These are phyloP conservation scores for Bergia puertoricense DNA, from an alignment of 92 coral and sea anemone genomes.

Conservation along the genomic window DNA sequence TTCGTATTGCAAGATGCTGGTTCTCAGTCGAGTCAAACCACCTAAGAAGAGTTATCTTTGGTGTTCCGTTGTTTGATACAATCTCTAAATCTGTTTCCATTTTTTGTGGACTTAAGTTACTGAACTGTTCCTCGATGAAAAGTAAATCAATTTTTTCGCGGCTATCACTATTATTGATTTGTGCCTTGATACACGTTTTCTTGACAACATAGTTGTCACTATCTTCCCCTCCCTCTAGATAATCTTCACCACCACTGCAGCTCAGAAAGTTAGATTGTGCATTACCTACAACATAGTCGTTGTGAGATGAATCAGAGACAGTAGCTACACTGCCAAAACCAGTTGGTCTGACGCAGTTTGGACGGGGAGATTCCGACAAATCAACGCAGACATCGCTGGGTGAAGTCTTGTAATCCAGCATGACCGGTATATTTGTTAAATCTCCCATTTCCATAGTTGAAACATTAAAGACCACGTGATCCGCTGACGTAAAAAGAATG, in stretches of 20 bases:
- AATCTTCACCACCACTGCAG: slow-evolving; percentile 52
- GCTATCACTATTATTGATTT: too few species aligned
- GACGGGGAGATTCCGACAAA: neutral
- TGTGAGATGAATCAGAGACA: slow-evolving; percentile 41
- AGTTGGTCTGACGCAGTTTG: too few species aligned
- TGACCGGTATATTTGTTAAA: slow-evolving; percentile 40
- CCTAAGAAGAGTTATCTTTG: too few species aligned
- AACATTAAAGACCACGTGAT: too few species aligned
- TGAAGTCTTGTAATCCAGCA: slow-evolving; percentile 45
- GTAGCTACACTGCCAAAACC: slow-evolving; percentile 35
- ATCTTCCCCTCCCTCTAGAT: slow-evolving; percentile 41
- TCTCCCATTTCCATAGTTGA: neutral
- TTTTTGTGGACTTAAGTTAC: too few species aligned
- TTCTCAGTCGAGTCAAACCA: slow-evolving; percentile 40
- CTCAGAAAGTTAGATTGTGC: slow-evolving; percentile 53
- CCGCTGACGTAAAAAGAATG: too few species aligned
- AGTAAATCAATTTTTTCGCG: too few species aligned
- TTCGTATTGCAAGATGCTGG: slow-evolving; percentile 52
- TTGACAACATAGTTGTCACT: slow-evolving; percentile 63
- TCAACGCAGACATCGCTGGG: slow-evolving; percentile 35
- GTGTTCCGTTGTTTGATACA: too few species aligned
- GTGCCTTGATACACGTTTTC: slow-evolving; percentile 22
- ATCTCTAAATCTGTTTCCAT: too few species aligned
- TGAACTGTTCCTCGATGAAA: too few species aligned
- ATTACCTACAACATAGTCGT: slow-evolving; percentile 42